Evolutionary conservation across 1,140 invertebrate species (phyloP).

Genomic region (Papilio polyxenes): DNA sequence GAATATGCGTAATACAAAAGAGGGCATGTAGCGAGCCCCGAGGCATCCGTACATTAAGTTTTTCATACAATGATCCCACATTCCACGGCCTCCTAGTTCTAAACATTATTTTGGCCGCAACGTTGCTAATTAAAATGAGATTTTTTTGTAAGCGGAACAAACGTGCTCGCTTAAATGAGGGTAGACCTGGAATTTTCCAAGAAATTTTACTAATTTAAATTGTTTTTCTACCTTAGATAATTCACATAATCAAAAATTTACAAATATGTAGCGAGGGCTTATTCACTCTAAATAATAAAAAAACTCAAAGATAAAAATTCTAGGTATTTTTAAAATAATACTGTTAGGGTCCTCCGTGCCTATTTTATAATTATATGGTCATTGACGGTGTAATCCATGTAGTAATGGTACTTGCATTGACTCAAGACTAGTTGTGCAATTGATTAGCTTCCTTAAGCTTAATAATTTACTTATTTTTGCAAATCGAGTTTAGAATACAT

Average conservation of each 20-base stretch:
- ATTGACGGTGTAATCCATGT: too few species aligned
- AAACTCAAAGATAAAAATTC: too few species aligned
- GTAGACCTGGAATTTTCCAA: slow-evolving; percentile 15
- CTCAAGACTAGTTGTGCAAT: too few species aligned
- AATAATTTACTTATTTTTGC: too few species aligned
- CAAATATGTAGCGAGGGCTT: not conserved
- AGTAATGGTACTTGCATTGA: too few species aligned
- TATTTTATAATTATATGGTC: too few species aligned
- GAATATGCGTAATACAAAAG: not conserved
- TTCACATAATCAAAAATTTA: not conserved
- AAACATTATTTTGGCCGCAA: slow-evolving; percentile 24
- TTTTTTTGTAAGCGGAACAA: slow-evolving; percentile 25
- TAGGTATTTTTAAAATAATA: too few species aligned
- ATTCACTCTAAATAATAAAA: not conserved
- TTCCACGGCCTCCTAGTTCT: slow-evolving; percentile 15
- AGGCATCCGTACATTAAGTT: slow-evolving; percentile 35
- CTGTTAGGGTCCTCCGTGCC: too few species aligned
- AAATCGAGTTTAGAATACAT: too few species aligned
- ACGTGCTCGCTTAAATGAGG: slow-evolving; percentile 11
- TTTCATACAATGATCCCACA: slow-evolving; percentile 36
- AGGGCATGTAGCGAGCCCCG: not conserved
- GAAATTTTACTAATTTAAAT: slow-evolving; percentile 19
- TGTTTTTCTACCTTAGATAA: slow-evolving; percentile 17
- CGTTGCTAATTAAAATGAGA: slow-evolving; percentile 34
- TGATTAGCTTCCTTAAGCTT: too few species aligned